Evolutionary conservation across 2,888 invertebrate genomes (phyloP).

Genomic region (Rhagophthalmus giganteus): DNA sequence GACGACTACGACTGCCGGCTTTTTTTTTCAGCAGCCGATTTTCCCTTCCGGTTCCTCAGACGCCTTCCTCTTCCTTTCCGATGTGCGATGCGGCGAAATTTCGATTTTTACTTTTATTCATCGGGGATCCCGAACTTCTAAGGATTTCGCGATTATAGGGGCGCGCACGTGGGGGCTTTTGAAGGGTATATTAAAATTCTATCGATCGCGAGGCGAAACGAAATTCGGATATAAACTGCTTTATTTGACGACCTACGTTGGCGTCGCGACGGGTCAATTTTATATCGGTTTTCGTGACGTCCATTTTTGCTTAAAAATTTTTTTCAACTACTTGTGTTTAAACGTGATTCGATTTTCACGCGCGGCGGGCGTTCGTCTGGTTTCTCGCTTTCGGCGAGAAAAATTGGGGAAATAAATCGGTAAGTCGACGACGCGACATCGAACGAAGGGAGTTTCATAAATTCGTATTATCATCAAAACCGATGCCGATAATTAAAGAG

Average conservation of each 20-base stretch:
- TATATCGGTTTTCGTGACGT: neutral
- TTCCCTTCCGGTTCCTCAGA: conserved; percentile 24
- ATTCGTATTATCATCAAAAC: no score
- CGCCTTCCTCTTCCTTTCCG: conserved; percentile 19
- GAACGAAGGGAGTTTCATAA: no score
- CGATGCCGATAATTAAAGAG: no score
- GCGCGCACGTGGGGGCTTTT: neutral
- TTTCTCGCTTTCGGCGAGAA: no score
- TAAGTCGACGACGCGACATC: no score
- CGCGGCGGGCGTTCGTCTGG: no score
- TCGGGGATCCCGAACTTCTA: conserved; percentile 13
- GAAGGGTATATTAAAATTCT: conserved; percentile 11
- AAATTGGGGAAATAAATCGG: no score
- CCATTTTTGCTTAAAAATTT: neutral
- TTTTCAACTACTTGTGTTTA: neutral
- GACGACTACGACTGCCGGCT: no score
- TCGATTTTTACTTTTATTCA: conserved; percentile 26
- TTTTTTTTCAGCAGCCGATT: conserved; percentile 17
- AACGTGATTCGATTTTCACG: no score
- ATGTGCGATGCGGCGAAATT: conserved; percentile 4
- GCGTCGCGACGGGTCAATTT: conserved; percentile 5
- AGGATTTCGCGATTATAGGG: conserved; percentile 8
- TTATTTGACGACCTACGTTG: conserved; percentile 3
- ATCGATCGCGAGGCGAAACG: conserved; percentile 4
- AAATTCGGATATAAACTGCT: conserved; percentile 4